These are phyloP conservation scores for Papilio polytes DNA, from an alignment of 1,140 invertebrate genomes.

Conservation along the genomic window DNA sequence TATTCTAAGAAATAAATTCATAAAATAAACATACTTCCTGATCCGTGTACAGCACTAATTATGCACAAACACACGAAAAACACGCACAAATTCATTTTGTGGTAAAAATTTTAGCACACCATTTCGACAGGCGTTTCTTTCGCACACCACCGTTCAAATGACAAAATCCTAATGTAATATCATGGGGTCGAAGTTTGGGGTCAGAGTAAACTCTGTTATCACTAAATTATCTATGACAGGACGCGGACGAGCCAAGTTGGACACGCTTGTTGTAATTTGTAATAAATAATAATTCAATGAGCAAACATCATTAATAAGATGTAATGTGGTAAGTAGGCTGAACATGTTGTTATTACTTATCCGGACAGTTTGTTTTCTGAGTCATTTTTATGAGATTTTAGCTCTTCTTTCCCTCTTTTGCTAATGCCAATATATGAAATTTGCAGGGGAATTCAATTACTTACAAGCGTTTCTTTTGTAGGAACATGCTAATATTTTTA, in stretches of 20 bases:
- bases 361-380: background rate
- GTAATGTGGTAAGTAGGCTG: constrained; percentile 25
- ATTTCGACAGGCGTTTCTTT: constrained; percentile 57
- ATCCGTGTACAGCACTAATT: constrained; percentile 55
- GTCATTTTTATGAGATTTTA: background rate
- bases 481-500: too few species aligned
- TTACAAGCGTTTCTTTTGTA: too few species aligned
- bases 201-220: constrained; percentile 77
- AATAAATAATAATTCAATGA: constrained; percentile 45
- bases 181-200: constrained; percentile 63
- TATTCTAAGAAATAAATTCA: constrained; percentile 34
- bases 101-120: constrained; percentile 49
- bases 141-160: constrained; percentile 60
- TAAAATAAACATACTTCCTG: constrained; percentile 66
- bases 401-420: too few species aligned
- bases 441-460: too few species aligned
- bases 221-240: constrained; percentile 59
- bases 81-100: constrained; percentile 74
- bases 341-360: background rate
- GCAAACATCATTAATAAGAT: constrained; percentile 33
- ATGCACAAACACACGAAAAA: constrained; percentile 72
- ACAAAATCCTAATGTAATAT: constrained; percentile 66
- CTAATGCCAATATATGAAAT: too few species aligned
- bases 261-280: constrained; percentile 51
- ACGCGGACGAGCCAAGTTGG: constrained; percentile 46